Evolutionary conservation across 92 coral and sea anemone species (phyloP).

Genomic region (Epizoanthus ramosus): DNA sequence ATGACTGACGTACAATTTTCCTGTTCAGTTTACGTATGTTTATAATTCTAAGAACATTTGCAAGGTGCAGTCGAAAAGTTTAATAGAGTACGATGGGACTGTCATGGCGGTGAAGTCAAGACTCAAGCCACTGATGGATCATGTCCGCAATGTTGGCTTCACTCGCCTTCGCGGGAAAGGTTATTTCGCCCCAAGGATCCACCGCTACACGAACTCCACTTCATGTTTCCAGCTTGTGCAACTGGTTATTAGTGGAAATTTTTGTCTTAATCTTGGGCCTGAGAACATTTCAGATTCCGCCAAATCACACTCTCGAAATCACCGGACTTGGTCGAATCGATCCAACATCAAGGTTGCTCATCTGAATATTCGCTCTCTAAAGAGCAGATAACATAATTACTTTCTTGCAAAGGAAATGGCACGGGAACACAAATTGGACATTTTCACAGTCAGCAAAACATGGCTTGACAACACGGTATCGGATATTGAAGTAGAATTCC

Average conservation of each 20-base stretch:
- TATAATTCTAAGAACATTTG: too few relatives aligned
- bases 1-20: too few relatives aligned
- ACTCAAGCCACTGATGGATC: background rate
- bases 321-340: slow-evolving; percentile 12
- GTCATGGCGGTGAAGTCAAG: too few relatives aligned
- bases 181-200: slow-evolving; percentile 16
- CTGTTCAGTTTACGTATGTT: too few relatives aligned
- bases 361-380: slow-evolving; percentile 20
- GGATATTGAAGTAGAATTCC: slow-evolving; percentile 37
- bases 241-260: too few relatives aligned
- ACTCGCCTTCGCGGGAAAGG: slow-evolving; percentile 34
- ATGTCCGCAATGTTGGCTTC: slow-evolving; percentile 30
- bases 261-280: too few relatives aligned
- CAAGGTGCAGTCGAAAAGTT: too few relatives aligned
- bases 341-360: background rate
- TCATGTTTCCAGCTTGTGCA: slow-evolving; percentile 29
- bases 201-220: slow-evolving; percentile 4
- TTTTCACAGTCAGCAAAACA: slow-evolving; percentile 25
- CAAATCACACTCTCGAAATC: background rate
- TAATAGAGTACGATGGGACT: too few relatives aligned
- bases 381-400: slow-evolving; percentile 37
- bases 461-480: slow-evolving; percentile 35
- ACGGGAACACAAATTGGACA: slow-evolving; percentile 16
- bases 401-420: slow-evolving; percentile 24
- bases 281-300: too few relatives aligned